Evolutionary conservation across 2,113 vertebrate genomes (phyloP).

Genomic region (Passerina amoena): DNA sequence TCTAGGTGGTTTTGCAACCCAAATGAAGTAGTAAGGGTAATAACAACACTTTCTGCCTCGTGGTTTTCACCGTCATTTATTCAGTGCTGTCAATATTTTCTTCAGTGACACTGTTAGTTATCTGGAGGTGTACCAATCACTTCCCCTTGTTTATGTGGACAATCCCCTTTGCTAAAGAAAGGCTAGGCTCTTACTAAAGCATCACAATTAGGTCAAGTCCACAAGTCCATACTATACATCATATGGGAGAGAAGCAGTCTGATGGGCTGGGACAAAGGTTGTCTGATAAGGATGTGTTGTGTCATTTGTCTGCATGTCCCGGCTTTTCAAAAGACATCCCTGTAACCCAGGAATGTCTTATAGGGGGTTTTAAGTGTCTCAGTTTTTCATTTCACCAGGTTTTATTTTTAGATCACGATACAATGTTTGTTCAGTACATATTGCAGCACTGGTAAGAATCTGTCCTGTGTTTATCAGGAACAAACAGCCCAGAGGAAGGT

Average conservation of each 20-base stretch:
- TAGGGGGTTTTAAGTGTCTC: not conserved
- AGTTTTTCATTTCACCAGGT: not conserved
- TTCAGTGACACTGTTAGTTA: not conserved
- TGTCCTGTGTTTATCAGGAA: constrained; percentile 52
- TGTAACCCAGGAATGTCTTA: not conserved
- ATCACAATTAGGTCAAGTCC: constrained; percentile 8
- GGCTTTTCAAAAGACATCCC: not conserved
- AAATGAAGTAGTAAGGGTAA: not conserved
- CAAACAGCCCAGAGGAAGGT: constrained; percentile 51
- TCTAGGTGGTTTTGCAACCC: not conserved
- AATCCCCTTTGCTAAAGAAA: constrained; percentile 57
- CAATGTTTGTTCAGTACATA: constrained; percentile 47
- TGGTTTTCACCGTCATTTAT: not conserved
- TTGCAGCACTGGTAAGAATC: constrained; percentile 20
- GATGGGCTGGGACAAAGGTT: not conserved
- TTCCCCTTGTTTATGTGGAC: not conserved
- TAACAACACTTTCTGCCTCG: not conserved
- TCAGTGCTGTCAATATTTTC: not conserved
- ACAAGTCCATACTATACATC: not conserved
- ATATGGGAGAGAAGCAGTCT: not conserved
- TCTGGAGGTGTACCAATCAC: not conserved
- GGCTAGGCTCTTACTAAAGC: constrained; percentile 22
- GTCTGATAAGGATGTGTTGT: constrained; percentile 11
- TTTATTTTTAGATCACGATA: constrained; percentile 31
- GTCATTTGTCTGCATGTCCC: not conserved